A percentile compares a stretch with the other conserved stretches of the same genome.
Evolutionary conservation across 2,113 vertebrate genomes (phyloP).

Genomic region (Oncorhynchus tshawytscha): DNA sequence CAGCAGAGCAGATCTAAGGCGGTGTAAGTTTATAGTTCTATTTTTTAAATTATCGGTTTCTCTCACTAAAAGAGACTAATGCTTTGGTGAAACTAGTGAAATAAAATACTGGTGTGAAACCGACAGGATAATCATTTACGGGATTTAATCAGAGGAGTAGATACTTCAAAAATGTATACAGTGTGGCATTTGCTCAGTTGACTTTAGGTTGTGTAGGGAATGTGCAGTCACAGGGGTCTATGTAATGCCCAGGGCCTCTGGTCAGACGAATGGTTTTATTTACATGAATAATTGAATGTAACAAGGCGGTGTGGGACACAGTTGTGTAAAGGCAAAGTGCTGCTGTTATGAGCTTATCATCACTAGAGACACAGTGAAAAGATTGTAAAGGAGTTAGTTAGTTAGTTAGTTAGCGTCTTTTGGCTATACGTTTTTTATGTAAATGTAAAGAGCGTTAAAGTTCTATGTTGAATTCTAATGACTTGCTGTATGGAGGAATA

Average conservation of each 20-base stretch:
- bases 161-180: constrained; percentile 33
- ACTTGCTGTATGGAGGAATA: not conserved
- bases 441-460: not conserved
- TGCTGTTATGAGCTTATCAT: not conserved
- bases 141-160: constrained; percentile 30
- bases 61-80: constrained; percentile 40
- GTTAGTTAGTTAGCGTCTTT: not conserved
- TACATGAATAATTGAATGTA: constrained; percentile 47
- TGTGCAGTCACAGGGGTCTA: constrained; percentile 24
- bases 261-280: constrained; percentile 37
- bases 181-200: constrained; percentile 32
- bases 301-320: constrained; percentile 32
- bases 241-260: constrained; percentile 28
- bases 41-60: constrained; percentile 33
- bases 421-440: too few species aligned
- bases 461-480: not conserved
- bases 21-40: constrained; percentile 35
- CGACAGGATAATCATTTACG: constrained; percentile 55
- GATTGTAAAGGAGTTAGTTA: not conserved
- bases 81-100: constrained; percentile 47
- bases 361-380: not conserved
- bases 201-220: constrained; percentile 21
- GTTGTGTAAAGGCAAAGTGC: constrained; percentile 19
- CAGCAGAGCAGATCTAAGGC: not conserved
- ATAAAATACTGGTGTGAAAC: constrained; percentile 48